These are phyloP conservation scores for Leucozona laternaria DNA, from an alignment of 2,888 invertebrate species.

Conservation along the genomic window DNA sequence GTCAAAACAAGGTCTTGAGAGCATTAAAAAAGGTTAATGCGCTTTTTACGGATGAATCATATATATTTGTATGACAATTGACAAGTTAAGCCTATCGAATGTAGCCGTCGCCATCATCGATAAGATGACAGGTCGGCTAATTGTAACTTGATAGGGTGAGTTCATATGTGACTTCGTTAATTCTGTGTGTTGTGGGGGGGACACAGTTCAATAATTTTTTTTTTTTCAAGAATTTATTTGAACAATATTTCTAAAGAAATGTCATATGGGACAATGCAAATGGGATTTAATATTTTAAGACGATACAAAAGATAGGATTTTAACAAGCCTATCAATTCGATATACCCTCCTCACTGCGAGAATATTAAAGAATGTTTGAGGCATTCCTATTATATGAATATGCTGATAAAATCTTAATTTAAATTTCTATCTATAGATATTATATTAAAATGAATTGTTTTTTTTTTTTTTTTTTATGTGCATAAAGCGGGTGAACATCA, in stretches of 20 bases:
- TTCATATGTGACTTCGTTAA: constrained; percentile 18
- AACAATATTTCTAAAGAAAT: neutral
- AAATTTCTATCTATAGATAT: no score
- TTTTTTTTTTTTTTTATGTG: no score
- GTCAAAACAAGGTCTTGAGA: constrained; percentile 57
- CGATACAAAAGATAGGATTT: constrained; percentile 1
- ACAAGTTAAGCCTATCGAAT: constrained; percentile 48
- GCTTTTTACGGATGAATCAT: constrained; percentile 32
- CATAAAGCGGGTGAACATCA: no score
- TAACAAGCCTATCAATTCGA: constrained; percentile 13
- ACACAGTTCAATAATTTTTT: neutral
- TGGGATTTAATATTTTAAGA: neutral
- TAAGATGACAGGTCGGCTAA: constrained; percentile 66
- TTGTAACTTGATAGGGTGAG: constrained; percentile 60
- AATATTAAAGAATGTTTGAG: neutral
- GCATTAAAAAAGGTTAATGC: constrained; percentile 28
- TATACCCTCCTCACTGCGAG: neutral
- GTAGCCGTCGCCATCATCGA: constrained; percentile 28
- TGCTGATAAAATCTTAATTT: no score
- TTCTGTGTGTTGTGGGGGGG: neutral
- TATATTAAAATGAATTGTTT: no score
- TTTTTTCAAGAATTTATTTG: neutral
- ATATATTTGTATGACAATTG: constrained; percentile 34
- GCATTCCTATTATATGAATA: neutral
- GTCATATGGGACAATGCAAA: neutral